Percentiles rank a stretch among this genome's conserved stretches.
phyloP scores from a whole-genome alignment of 1,140 invertebrate genomes.

The Leptinotarsa undecemlineata region DNA sequence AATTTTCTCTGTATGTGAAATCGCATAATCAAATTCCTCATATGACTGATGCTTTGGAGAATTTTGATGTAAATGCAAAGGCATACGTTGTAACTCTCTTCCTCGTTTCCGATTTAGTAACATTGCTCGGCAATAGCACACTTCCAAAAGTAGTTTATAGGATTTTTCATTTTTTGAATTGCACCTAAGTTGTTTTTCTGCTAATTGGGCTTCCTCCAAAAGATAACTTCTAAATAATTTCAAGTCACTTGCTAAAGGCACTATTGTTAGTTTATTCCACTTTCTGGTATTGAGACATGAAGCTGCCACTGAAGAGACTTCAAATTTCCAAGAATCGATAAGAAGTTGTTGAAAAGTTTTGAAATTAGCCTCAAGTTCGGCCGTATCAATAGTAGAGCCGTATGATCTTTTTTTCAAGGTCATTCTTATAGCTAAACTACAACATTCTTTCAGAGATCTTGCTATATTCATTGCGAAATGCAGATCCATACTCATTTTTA shows the following conservation, averaged over 20 bases:
- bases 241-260: constrained; percentile 43
- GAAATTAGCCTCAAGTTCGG: constrained; percentile 4
- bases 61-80: too few species aligned
- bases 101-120: constrained; percentile 32
- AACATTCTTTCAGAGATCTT: too few species aligned
- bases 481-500: too few species aligned
- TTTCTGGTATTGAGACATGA: constrained; percentile 35
- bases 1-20: too few species aligned
- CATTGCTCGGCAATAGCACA: constrained; percentile 29
- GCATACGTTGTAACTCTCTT: too few species aligned
- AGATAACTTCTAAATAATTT: constrained; percentile 24
- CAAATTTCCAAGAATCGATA: constrained; percentile 28
- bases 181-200: neutral
- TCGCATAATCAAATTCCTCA: too few species aligned
- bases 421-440: too few species aligned
- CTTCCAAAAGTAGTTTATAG: constrained; percentile 20
- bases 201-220: constrained; percentile 3
- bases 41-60: too few species aligned
- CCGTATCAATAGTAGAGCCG: constrained; percentile 14
- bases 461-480: too few species aligned
- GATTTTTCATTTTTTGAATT: neutral
- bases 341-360: constrained; percentile 28
- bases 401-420: constrained; percentile 28
- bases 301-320: constrained; percentile 14
- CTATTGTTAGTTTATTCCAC: constrained; percentile 41